phyloP scores from a whole-genome alignment of 2,113 vertebrate genomes.

The Pristiophorus japonicus region DNA sequence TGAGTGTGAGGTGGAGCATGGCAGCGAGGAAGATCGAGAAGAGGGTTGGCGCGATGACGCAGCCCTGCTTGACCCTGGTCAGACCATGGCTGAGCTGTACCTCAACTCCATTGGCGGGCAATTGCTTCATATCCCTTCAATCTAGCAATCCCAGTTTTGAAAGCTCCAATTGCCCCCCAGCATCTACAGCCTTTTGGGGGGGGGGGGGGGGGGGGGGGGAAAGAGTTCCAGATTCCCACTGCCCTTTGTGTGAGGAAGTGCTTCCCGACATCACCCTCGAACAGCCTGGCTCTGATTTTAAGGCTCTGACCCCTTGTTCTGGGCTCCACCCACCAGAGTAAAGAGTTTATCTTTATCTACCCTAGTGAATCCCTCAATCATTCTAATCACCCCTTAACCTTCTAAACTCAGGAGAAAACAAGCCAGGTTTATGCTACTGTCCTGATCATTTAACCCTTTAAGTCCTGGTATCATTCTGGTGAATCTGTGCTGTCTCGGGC shows the following conservation, averaged over 20 bases:
- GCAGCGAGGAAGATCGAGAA: too few relatives aligned
- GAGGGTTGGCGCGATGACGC: too few relatives aligned
- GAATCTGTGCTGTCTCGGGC: too few relatives aligned
- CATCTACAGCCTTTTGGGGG: background rate
- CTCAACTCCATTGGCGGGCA: background rate
- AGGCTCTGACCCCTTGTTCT: background rate
- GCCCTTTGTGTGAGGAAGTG: background rate
- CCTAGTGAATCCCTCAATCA: background rate
- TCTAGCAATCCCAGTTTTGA: background rate
- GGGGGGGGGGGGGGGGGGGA: too few relatives aligned
- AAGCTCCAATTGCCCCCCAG: background rate
- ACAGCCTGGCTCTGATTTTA: background rate
- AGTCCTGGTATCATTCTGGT: background rate
- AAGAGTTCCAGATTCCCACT: background rate
- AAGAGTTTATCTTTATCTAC: background rate
- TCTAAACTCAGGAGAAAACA: too few relatives aligned
- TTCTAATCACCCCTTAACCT: background rate
- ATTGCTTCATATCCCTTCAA: too few relatives aligned
- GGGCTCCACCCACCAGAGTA: background rate
- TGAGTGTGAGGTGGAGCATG: too few relatives aligned
- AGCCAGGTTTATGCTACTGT: too few relatives aligned
- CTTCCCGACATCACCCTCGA: background rate
- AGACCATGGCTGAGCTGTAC: too few relatives aligned
- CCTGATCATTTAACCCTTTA: background rate
- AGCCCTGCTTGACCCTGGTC: too few relatives aligned